A percentile compares a stretch with the other conserved stretches of the same genome.
Conservation (phyloP, 92 coral and sea anemone genomes). For the Palythoa caribaeorum region DNA sequence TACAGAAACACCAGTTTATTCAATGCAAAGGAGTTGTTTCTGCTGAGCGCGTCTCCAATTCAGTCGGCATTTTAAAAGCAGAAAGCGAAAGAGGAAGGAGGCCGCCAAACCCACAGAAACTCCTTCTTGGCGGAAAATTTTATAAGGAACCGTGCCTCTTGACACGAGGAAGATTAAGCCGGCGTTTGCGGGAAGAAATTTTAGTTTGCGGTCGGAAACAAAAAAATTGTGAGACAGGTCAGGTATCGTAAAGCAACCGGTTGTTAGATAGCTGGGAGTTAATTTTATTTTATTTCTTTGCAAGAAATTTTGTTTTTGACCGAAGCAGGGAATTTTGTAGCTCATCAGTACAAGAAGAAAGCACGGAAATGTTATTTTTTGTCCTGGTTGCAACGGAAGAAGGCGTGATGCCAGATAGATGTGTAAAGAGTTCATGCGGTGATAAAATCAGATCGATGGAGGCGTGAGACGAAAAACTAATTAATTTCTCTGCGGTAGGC, state of each 20-base stretch:
- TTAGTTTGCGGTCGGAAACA: constrained; percentile 12
- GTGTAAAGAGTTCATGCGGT: constrained; percentile 57
- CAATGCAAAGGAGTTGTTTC: not conserved
- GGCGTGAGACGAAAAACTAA: constrained; percentile 88
- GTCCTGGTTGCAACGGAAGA: constrained; percentile 79
- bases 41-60: not conserved
- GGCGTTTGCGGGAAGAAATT: constrained; percentile 26
- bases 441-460: constrained; percentile 52
- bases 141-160: constrained; percentile 6
- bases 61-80: not conserved
- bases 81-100: not conserved
- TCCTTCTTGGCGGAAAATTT: constrained; percentile 23
- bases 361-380: constrained; percentile 55
- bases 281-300: not conserved
- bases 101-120: not conserved
- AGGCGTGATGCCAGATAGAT: constrained; percentile 70
- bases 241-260: constrained; percentile 27
- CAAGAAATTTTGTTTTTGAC: not conserved
- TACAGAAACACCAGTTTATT: constrained; percentile 24
- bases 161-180: not conserved
- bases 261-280: not conserved
- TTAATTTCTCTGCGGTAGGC: constrained; percentile 78
- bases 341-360: constrained; percentile 46
- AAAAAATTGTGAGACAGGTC: constrained; percentile 7
- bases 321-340: not conserved